phyloP scores from a whole-genome alignment of 1,140 invertebrate genomes.

The Uloborus diversus region DNA sequence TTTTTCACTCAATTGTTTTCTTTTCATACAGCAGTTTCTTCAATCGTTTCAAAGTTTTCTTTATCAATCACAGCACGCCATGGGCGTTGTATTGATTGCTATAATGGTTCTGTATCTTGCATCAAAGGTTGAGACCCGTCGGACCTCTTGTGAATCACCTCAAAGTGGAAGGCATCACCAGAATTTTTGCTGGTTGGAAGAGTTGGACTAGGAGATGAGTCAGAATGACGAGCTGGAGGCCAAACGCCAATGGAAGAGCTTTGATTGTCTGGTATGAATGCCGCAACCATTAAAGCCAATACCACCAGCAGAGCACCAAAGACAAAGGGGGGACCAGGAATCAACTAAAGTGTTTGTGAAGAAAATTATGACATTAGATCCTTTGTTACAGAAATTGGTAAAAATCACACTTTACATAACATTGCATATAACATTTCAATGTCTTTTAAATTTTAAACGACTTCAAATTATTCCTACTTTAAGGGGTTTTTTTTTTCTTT shows the following conservation, averaged over 20 bases:
- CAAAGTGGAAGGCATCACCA: conserved; percentile 46
- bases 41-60: conserved; percentile 1
- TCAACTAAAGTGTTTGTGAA: conserved; percentile 74
- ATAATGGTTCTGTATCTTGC: conserved; percentile 58
- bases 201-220: conserved; percentile 35
- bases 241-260: neutral
- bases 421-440: too few species aligned
- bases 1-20: neutral
- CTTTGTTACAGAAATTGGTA: too few species aligned
- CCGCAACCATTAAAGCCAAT: conserved; percentile 89
- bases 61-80: neutral
- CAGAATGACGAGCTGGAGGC: conserved; percentile 33
- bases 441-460: too few species aligned
- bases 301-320: conserved; percentile 97
- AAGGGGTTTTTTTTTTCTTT: too few species aligned
- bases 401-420: too few species aligned
- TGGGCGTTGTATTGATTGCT: conserved; percentile 48
- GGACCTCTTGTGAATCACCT: conserved; percentile 47
- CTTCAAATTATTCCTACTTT: too few species aligned
- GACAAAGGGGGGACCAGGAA: conserved; percentile 99
- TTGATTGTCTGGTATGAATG: conserved; percentile 83
- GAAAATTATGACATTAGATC: too few species aligned
- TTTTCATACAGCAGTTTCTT: conserved; percentile 41
- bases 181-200: neutral
- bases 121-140: conserved; percentile 55